Evolutionary conservation across 2,113 vertebrate genomes (phyloP), one percentile per base, ranked within the genome.

Genomic region (Colaptes auratus): DNA sequence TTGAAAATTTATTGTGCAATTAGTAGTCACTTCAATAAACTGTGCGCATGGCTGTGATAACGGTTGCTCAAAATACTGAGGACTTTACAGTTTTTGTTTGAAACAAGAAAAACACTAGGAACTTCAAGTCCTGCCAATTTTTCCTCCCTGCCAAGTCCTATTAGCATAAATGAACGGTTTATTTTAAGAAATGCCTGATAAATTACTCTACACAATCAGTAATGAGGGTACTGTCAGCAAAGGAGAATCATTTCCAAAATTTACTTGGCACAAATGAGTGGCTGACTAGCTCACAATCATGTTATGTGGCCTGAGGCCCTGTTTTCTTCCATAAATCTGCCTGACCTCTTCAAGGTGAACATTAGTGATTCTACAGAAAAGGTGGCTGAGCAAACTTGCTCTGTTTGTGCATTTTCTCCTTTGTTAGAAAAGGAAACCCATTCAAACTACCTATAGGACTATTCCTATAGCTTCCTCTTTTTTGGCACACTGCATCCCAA

Each of bases 131-230:
- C 98, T 98, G 97, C 98, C 98, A 98, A 98, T 95, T 98, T 97
- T 98, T 97, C 89, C 96, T 97, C 97, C 95, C 96, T 98, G 98
- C 98, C 98, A 98, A 98, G 97, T 97, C 96, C 98, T 98, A 98
- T 98, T 98, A 98, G 98, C 98, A 98, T 97, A 98, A 98, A 98
- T 98, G 98, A 98, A 98, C 55, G 82, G 98, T 98, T 98, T 98
- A 98, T 98, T 98, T 98, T 98, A 98, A 98, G 98, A 98, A 98
- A 98, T 98, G 98, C 97, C 97, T 98, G 97, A 98, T 98, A 98
- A 98, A 98, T 98, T 98, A 98, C 97, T 98, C 97, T 98, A 97
- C 98, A 98, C 97, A 98, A 98, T 98, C 97, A 46, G 98, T 98
- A 98, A 98, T 98, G 98, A 98, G 98, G 98, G 97, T 97, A 97